phyloP scores from a whole-genome alignment of 2,113 vertebrate species.

The Hippocampus zosterae region DNA sequence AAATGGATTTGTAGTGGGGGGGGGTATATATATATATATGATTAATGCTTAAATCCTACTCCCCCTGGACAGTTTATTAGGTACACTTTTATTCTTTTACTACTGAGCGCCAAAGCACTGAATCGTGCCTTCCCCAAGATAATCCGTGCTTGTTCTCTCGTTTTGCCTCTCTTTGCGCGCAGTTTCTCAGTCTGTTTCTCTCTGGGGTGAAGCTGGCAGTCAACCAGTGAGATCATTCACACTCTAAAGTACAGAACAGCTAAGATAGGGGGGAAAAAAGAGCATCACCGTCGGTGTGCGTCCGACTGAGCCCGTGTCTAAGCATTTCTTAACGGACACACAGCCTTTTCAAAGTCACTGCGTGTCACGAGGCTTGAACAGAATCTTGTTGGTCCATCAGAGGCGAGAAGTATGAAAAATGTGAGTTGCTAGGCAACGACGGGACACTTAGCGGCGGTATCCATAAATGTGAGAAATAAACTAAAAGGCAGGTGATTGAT shows the following conservation, averaged over 20 bases:
- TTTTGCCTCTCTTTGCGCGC: neutral
- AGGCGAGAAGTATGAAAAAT: slow-evolving; percentile 26
- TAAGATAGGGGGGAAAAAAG: slow-evolving; percentile 53
- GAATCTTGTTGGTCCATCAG: slow-evolving; percentile 10
- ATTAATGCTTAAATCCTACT: neutral
- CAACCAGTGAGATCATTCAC: slow-evolving; percentile 59
- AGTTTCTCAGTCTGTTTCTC: slow-evolving; percentile 20
- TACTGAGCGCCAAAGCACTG: neutral
- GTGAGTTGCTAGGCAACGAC: slow-evolving; percentile 47
- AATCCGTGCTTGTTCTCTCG: neutral
- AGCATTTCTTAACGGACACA: slow-evolving; percentile 43
- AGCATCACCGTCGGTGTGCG: slow-evolving; percentile 55
- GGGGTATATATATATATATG: no score
- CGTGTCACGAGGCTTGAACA: neutral
- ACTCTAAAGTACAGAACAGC: slow-evolving; percentile 36
- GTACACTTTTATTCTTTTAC: neutral
- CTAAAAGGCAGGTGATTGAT: slow-evolving; percentile 22
- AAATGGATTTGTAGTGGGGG: no score
- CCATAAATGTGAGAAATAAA: slow-evolving; percentile 26
- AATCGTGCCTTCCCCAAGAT: neutral
- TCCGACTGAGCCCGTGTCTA: slow-evolving; percentile 46
- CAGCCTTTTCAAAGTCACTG: neutral
- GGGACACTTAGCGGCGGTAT: slow-evolving; percentile 24
- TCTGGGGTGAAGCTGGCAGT: slow-evolving; percentile 55
- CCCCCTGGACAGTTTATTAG: neutral